Evolutionary conservation across 2,888 invertebrate species (phyloP).

Genomic region (Allophyes oxyacanthae): DNA sequence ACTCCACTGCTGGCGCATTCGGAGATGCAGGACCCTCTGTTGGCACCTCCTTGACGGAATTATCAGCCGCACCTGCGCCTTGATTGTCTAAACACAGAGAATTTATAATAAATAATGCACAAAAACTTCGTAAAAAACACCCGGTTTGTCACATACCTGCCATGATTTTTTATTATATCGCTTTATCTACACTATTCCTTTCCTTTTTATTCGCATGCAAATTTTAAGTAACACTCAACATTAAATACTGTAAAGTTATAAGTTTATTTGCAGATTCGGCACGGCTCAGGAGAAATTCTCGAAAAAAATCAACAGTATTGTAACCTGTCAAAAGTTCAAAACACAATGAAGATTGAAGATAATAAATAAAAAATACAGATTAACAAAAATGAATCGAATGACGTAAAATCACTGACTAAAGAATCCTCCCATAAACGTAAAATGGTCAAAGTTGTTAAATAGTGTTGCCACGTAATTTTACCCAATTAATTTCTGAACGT

Average conservation of each 20-base stretch:
- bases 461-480: no score
- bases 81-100: conserved; percentile 63
- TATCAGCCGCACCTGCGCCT: conserved; percentile 61
- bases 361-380: no score
- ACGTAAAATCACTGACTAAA: no score
- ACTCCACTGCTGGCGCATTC: conserved; percentile 44
- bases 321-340: conserved; percentile 1
- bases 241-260: background rate
- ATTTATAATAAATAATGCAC: conserved; percentile 7
- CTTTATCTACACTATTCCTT: conserved; percentile 2
- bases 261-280: conserved; percentile 8
- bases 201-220: background rate
- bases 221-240: background rate
- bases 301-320: conserved; percentile 10
- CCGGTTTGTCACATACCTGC: conserved; percentile 51
- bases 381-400: no score
- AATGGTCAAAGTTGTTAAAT: no score
- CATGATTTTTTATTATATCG: conserved; percentile 36
- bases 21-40: conserved; percentile 33
- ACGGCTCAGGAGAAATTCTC: conserved; percentile 14
- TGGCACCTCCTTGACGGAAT: conserved; percentile 55
- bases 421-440: no score
- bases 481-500: no score
- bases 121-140: conserved; percentile 18
- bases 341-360: no score